These are phyloP conservation scores for Arctocebus calabarensis DNA, from an alignment of 2,797 vertebrate genomes.

Conservation along the genomic window DNA sequence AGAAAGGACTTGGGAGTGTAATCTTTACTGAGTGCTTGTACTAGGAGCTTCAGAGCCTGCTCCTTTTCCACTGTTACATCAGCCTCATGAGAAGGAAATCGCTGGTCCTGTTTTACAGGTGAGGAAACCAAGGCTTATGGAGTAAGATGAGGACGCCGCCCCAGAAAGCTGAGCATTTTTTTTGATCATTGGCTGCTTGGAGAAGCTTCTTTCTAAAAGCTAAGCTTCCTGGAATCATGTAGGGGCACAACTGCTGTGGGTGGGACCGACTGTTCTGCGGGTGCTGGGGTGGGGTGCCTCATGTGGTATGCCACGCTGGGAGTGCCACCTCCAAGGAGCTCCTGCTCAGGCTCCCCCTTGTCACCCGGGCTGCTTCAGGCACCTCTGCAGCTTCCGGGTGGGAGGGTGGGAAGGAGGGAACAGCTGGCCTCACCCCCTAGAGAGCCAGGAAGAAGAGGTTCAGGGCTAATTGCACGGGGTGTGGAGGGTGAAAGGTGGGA, in stretches of 20 bases:
- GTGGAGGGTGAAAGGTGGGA: conserved; percentile 70
- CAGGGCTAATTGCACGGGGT: conserved; percentile 57
- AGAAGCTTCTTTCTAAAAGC: not conserved
- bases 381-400: conserved; percentile 63
- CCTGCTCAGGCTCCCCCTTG: not conserved
- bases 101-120: not conserved
- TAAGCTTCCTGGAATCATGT: not conserved
- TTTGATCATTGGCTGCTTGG: not conserved
- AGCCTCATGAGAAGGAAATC: not conserved
- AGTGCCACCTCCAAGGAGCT: not conserved
- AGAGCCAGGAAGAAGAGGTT: conserved; percentile 68
- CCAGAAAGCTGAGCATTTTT: not conserved
- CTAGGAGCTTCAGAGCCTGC: not conserved
- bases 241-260: not conserved
- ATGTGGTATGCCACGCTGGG: accelerated
- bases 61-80: not conserved
- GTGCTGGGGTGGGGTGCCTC: accelerated
- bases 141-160: not conserved
- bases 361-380: conserved; percentile 38
- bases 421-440: conserved; percentile 16
- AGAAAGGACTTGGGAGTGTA: too few species aligned
- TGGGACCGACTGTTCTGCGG: accelerated
- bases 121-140: not conserved
- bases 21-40: not conserved
- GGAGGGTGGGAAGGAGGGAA: not conserved